Evolutionary conservation across 2,888 invertebrate species (phyloP).

Genomic region (Cheilosia grossa): DNA sequence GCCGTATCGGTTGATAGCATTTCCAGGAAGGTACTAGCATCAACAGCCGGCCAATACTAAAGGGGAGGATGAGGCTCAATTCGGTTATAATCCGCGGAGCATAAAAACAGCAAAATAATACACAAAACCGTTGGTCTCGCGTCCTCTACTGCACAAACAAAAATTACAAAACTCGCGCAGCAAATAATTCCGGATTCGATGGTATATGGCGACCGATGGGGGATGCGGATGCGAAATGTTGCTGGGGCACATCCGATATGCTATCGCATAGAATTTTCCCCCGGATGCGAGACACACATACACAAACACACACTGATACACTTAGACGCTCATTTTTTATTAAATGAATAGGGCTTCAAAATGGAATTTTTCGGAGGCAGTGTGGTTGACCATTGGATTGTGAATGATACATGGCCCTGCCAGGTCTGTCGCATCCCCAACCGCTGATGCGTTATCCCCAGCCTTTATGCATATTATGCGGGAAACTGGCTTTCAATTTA

Average conservation of each 20-base stretch:
- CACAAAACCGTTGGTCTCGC: conserved; percentile 17
- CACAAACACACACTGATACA: conserved; percentile 18
- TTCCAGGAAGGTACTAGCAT: conserved; percentile 55
- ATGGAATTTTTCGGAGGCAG: conserved; percentile 62
- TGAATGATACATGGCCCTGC: conserved; percentile 70
- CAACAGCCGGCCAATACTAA: conserved; percentile 36
- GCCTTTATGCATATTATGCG: conserved; percentile 31
- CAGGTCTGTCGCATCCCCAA: conserved; percentile 66
- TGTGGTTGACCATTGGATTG: conserved; percentile 75
- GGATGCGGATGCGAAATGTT: conserved; percentile 71
- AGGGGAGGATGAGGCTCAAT: conserved; percentile 37
- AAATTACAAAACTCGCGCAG: conserved; percentile 67
- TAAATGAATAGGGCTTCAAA: conserved; percentile 62
- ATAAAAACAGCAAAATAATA: conserved; percentile 70
- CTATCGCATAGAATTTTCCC: conserved; percentile 67
- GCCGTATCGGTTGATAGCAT: conserved; percentile 61
- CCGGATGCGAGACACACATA: conserved; percentile 28
- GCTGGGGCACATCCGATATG: conserved; percentile 67
- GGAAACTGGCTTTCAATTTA: conserved; percentile 53
- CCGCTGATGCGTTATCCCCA: conserved; percentile 7
- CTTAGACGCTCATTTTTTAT: conserved; percentile 55
- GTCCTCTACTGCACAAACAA: conserved; percentile 38
- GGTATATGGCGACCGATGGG: conserved; percentile 26
- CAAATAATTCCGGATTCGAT: conserved; percentile 51
- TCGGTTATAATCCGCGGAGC: conserved; percentile 69